Percentiles rank a stretch among this genome's conserved stretches.
phyloP scores from a whole-genome alignment of 2,888 invertebrate genomes.

The Sussaba pulchella region DNA sequence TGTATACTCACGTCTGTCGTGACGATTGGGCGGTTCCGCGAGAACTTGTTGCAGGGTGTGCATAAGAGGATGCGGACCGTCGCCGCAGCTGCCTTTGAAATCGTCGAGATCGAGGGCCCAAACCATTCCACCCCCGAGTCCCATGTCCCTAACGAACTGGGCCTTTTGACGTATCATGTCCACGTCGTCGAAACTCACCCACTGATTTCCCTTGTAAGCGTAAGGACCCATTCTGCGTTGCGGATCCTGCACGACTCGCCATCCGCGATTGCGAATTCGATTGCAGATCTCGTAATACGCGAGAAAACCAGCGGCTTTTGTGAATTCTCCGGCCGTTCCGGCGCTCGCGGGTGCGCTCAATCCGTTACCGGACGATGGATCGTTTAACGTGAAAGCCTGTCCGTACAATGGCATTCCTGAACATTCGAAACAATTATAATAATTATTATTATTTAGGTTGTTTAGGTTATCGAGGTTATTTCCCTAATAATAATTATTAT shows the following conservation, averaged over 20 bases:
- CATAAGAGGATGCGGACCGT: conserved; percentile 92
- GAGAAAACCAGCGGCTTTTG: conserved; percentile 93
- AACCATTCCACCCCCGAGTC: conserved; percentile 95
- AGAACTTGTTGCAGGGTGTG: conserved; percentile 91
- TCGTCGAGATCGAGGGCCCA: conserved; percentile 97
- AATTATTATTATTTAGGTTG: neutral
- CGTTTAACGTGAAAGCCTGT: conserved; percentile 90
- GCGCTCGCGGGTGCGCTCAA: conserved; percentile 91
- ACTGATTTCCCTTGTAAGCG: conserved; percentile 94
- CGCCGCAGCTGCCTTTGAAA: conserved; percentile 90
- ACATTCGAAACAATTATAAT: conserved; percentile 52
- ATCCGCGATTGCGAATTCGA: conserved; percentile 90
- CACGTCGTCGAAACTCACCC: conserved; percentile 95
- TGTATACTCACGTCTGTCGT: conserved; percentile 77
- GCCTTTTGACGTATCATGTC: conserved; percentile 93
- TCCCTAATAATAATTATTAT: no score
- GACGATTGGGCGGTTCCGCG: conserved; percentile 83
- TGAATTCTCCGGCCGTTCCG: conserved; percentile 94
- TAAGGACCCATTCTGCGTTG: conserved; percentile 94
- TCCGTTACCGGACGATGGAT: conserved; percentile 84
- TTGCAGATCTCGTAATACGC: conserved; percentile 97
- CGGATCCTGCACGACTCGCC: conserved; percentile 93
- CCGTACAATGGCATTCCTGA: conserved; percentile 93
- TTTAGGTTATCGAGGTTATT: no score
- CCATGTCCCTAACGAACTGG: conserved; percentile 90